phyloP scores from a whole-genome alignment of 2,113 vertebrate genomes.

The Leucoraja erinaceus region DNA sequence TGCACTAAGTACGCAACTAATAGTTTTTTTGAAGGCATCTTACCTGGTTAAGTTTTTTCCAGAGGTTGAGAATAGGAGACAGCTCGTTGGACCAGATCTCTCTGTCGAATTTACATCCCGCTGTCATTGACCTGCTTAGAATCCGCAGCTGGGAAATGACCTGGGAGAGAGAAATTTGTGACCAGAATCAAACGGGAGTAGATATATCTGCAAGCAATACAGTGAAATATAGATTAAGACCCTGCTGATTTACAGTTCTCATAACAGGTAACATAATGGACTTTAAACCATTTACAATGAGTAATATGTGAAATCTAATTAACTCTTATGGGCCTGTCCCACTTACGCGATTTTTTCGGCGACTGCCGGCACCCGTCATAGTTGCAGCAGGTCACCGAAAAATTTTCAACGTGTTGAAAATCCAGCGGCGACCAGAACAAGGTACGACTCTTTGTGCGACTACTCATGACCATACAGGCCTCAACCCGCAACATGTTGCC shows the following conservation, averaged over 20 bases:
- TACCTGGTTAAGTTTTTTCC: constrained; percentile 98
- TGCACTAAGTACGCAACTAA: too few relatives aligned
- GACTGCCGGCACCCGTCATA: too few relatives aligned
- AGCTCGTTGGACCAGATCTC: constrained; percentile 90
- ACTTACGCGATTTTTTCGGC: too few relatives aligned
- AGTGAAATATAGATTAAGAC: background rate
- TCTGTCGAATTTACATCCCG: constrained; percentile 88
- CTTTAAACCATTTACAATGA: background rate
- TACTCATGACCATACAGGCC: too few relatives aligned
- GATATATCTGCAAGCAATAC: background rate
- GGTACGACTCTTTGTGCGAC: too few relatives aligned
- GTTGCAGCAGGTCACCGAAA: too few relatives aligned
- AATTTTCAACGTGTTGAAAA: too few relatives aligned
- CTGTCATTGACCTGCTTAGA: constrained; percentile 73
- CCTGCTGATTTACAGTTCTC: background rate
- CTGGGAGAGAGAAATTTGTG: constrained; percentile 55
- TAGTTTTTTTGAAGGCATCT: constrained; percentile 39
- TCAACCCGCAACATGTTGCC: too few relatives aligned
- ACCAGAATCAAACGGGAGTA: background rate
- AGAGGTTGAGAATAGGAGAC: constrained; percentile 85
- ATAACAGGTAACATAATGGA: background rate
- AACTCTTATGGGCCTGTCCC: too few relatives aligned
- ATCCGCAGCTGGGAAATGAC: constrained; percentile 90
- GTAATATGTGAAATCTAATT: background rate
- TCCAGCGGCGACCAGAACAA: too few relatives aligned